Base-by-base conservation (phyloP, 2,888 invertebrate species). In the Callyntrura guangdongensis region DNA sequence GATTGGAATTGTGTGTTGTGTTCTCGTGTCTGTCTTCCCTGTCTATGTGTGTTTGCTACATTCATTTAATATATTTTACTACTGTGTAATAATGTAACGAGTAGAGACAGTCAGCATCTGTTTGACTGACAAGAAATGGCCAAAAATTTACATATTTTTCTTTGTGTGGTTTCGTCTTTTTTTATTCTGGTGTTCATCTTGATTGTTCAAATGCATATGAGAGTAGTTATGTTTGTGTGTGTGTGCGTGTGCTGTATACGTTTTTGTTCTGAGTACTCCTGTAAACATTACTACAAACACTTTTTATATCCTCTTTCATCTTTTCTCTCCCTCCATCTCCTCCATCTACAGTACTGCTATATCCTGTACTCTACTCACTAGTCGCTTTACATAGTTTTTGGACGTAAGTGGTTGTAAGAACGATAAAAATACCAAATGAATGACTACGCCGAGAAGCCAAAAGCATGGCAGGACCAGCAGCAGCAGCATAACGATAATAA, bases 61-160 rank as follows among this genome's bases (percentile, higher is more conserved):
- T 36, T 36, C 36, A 36, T 45, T 69, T 69, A 53, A 14, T 69
- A 69, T 45, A 64, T 25, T 64, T 64, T 64, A 64, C 27, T n/a
- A 27, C 25, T 64, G 14, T 14, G 36, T 27, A 12, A 22, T 36
- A n/a, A 69, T 67, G 67, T 74, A 77, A 56, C 77, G 61, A 81
- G 81, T 81, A 59, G 36, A 59, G 81, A 81, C 81, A 81, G 81
- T 22, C 64, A 89, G 69, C 89, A 89, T 89, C 74, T 89, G 89
- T 89, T 67, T 88, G 82, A 81, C 72, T 85, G 90, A 90, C 90
- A 90, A 56, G 47, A 81, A 86, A 89, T 84, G 84, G 72, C 64
- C 53, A 89, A 56, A 36, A 79, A 90, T 90, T 90, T 86, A 85
- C 90, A 90, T 90, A 90, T 72, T 81, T 45, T 79, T 36, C 89